These are phyloP conservation scores for Dicranocentrus wangi DNA, from an alignment of 2,888 invertebrate species.

Conservation along the genomic window DNA sequence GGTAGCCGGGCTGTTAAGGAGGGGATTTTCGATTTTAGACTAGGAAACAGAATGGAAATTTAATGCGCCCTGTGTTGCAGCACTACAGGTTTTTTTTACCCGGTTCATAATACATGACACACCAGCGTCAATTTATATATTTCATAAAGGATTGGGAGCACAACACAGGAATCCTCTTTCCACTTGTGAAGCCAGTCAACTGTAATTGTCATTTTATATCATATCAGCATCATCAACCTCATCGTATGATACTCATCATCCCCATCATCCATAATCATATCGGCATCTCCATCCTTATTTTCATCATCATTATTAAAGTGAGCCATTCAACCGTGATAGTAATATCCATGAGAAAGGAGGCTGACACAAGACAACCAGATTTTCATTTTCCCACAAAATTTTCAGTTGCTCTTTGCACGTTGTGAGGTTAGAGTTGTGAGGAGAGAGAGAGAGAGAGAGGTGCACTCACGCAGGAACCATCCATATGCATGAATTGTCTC, in stretches of 20 bases:
- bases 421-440: no score
- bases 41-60: conserved; percentile 20
- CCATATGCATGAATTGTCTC: conserved; percentile 9
- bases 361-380: conserved; percentile 18
- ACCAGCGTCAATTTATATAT: no score
- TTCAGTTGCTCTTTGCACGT: no score
- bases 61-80: background rate
- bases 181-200: conserved; percentile 51
- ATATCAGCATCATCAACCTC: conserved; percentile 46
- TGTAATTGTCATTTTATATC: conserved; percentile 58
- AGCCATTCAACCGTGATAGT: conserved; percentile 37
- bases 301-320: conserved; percentile 46
- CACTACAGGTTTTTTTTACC: no score
- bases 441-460: no score
- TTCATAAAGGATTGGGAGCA: no score
- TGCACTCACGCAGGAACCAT: background rate
- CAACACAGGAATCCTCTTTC: conserved; percentile 14
- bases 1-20: background rate
- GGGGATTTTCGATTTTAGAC: background rate
- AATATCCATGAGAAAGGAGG: conserved; percentile 20
- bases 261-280: conserved; percentile 30
- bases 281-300: conserved; percentile 35
- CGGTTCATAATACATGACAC: background rate
- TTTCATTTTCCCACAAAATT: conserved; percentile 27
- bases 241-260: conserved; percentile 49